These are phyloP conservation scores for Tragopan temminckii DNA, from an alignment of 2,797 vertebrate species.

Conservation along the genomic window DNA sequence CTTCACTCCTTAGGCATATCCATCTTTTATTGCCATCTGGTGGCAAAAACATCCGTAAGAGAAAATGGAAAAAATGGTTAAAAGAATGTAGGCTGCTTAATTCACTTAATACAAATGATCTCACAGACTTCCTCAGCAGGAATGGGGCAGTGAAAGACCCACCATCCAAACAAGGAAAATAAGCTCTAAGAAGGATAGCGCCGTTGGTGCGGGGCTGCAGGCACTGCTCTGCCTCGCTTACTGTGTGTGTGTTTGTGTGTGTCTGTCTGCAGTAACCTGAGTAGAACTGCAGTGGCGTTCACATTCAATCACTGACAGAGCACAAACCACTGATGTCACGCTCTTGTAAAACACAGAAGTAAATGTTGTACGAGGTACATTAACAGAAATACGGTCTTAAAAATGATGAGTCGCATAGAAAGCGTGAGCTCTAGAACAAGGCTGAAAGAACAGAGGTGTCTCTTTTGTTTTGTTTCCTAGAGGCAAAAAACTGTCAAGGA, in stretches of 20 bases:
- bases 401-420: neutral
- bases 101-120: neutral
- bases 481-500: neutral
- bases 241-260: neutral
- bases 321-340: neutral
- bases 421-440: neutral
- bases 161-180: neutral
- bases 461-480: neutral
- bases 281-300: neutral
- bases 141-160: neutral
- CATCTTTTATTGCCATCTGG: conserved; percentile 66
- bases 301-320: neutral
- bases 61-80: neutral
- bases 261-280: neutral
- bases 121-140: neutral
- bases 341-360: neutral
- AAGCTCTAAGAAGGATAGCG: no score
- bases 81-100: neutral
- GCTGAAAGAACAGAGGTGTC: neutral
- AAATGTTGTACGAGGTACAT: neutral
- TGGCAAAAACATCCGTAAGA: conserved; percentile 13
- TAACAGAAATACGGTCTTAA: neutral
- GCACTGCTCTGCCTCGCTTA: neutral
- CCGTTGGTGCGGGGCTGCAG: no score
- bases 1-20: neutral